Evolutionary conservation across 2,797 vertebrate genomes (phyloP).

Genomic region (Sebastes dallii): DNA sequence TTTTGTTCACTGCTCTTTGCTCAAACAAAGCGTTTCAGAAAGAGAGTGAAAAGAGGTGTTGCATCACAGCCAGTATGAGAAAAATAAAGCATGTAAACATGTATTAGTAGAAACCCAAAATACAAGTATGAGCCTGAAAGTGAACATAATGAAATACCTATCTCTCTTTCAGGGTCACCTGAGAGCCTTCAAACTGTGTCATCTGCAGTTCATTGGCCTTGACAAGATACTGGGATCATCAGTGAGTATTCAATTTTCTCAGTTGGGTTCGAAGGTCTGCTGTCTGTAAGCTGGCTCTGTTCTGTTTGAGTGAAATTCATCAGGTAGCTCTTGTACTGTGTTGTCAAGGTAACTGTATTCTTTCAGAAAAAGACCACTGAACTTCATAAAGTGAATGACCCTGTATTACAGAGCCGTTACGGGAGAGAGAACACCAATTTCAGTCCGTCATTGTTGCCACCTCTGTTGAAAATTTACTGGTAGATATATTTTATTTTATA

Average conservation of each 20-base stretch:
- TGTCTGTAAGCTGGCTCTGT: not conserved
- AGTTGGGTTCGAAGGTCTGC: not conserved
- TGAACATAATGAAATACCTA: not conserved
- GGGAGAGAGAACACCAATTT: not conserved
- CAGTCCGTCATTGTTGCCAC: not conserved
- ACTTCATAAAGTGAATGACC: not conserved
- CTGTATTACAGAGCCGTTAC: not conserved
- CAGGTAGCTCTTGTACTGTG: not conserved
- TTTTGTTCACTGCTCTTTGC: not conserved
- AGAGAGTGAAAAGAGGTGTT: too few relatives aligned
- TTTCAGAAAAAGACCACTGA: not conserved
- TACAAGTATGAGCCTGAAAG: too few relatives aligned
- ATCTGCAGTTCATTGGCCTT: not conserved
- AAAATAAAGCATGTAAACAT: too few relatives aligned
- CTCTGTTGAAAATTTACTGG: not conserved
- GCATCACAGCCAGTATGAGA: too few relatives aligned
- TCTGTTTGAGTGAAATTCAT: not conserved
- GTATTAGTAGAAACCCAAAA: too few relatives aligned
- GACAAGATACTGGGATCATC: constrained; percentile 1
- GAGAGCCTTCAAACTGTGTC: not conserved
- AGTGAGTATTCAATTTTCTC: constrained; percentile 44
- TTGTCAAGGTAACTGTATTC: constrained; percentile 5
- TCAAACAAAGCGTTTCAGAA: too few relatives aligned
- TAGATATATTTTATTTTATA: not conserved
- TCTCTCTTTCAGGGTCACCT: constrained; percentile 40